A percentile compares a stretch with the other conserved stretches of the same genome.
Evolutionary conservation across 2,113 vertebrate species (phyloP).

Genomic region (Asarcornis scutulata): DNA sequence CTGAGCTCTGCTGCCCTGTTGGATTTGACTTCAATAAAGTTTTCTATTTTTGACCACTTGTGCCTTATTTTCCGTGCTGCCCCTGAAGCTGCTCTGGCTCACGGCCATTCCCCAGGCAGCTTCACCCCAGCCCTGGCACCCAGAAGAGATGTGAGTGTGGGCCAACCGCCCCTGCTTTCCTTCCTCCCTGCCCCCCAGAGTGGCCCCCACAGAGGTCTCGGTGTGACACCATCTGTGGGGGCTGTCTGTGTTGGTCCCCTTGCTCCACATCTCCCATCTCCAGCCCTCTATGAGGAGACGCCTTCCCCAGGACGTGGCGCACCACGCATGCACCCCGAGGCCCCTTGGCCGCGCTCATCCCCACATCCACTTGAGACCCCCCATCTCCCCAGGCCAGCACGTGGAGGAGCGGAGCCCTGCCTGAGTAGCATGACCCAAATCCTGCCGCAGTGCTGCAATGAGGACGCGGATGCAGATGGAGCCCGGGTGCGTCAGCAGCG

Average conservation of each 20-base stretch:
- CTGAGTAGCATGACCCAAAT: constrained; percentile 52
- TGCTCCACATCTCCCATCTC: background rate
- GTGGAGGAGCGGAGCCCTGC: background rate
- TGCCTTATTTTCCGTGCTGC: constrained; percentile 77
- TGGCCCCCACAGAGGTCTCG: background rate
- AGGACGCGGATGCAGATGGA: constrained; percentile 32
- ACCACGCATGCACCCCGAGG: background rate
- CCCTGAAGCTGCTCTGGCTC: constrained; percentile 33
- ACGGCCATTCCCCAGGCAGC: background rate
- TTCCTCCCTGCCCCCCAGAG: accelerated
- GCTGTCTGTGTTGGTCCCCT: background rate
- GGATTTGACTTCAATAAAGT: constrained; percentile 78
- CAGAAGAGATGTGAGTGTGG: background rate
- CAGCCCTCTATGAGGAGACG: background rate
- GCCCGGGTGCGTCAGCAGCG: background rate
- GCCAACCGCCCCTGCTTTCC: background rate
- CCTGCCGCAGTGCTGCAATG: constrained; percentile 9
- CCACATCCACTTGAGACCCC: background rate
- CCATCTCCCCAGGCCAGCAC: background rate
- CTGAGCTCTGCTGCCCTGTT: constrained; percentile 52
- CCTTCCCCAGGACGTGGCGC: background rate
- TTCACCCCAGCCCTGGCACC: background rate
- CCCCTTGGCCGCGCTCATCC: background rate
- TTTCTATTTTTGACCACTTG: constrained; percentile 79
- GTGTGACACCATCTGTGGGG: too few relatives aligned